Conservation (phyloP, 2,797 vertebrate genomes). For the Vespertilio murinus region DNA sequence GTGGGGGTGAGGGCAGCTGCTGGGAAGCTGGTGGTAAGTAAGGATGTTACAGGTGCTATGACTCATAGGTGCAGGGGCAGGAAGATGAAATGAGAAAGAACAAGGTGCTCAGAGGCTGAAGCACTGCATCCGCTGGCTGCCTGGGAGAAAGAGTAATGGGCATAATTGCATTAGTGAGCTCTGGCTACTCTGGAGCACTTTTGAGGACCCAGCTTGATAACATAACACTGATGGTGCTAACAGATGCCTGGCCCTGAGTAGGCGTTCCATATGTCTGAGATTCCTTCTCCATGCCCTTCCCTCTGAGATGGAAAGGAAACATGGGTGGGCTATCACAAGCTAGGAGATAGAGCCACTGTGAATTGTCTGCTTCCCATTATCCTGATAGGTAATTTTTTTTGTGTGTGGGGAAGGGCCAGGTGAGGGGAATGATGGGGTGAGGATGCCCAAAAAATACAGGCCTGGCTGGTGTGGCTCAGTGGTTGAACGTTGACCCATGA, state of each 20-base stretch:
- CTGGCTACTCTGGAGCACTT: accelerated
- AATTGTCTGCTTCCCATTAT: accelerated
- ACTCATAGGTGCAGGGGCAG: accelerated
- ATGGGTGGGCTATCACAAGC: accelerated
- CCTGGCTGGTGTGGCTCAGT: no score
- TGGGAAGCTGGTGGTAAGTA: not conserved
- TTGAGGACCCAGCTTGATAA: not conserved
- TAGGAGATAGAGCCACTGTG: accelerated
- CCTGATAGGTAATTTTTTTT: not conserved
- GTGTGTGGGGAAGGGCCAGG: accelerated
- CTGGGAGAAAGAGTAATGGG: not conserved
- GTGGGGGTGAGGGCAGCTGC: not conserved
- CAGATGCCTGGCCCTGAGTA: no score
- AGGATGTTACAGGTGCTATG: accelerated
- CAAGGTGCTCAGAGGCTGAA: accelerated
- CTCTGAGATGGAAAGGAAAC: no score
- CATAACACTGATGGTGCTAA: not conserved
- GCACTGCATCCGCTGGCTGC: accelerated
- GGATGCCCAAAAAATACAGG: accelerated
- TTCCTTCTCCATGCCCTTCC: not conserved
- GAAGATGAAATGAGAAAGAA: not conserved
- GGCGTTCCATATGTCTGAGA: accelerated
- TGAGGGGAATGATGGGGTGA: accelerated
- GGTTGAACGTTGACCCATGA: no score
- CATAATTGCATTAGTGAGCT: accelerated